Percentiles rank a stretch among this genome's conserved stretches.
Evolutionary conservation across 2,113 vertebrate species (phyloP).

Genomic region (Austrofundulus limnaeus): DNA sequence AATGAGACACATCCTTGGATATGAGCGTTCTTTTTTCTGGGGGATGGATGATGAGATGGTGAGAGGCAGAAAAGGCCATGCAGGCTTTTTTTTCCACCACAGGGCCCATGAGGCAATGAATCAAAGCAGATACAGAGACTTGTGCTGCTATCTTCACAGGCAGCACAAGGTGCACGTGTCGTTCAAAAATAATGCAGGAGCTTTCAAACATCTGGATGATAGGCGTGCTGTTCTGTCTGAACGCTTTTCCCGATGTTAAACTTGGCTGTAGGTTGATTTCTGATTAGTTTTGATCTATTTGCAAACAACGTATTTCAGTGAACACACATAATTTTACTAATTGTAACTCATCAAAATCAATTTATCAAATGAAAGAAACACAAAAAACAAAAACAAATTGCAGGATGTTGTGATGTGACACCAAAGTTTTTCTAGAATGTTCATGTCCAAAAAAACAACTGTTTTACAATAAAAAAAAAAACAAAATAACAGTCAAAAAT

Average conservation of each 20-base stretch:
- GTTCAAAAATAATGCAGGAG: constrained; percentile 1
- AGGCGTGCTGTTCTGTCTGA: constrained; percentile 13
- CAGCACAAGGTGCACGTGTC: constrained; percentile 32
- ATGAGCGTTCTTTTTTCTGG: constrained; percentile 14
- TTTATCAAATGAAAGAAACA: too few relatives aligned
- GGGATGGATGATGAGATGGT: constrained; percentile 38
- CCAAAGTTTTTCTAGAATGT: too few relatives aligned
- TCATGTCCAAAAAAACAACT: too few relatives aligned
- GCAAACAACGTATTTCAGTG: too few relatives aligned
- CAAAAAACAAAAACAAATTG: too few relatives aligned
- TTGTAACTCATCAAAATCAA: too few relatives aligned
- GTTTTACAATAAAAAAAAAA: too few relatives aligned
- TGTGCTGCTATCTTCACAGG: constrained; percentile 30
- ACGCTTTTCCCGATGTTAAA: not conserved
- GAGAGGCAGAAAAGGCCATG: constrained; percentile 38
- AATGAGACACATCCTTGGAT: constrained; percentile 65
- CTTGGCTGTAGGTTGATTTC: too few relatives aligned
- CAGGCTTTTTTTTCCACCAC: constrained; percentile 37
- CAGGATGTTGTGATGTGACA: too few relatives aligned
- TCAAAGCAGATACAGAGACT: constrained; percentile 37
- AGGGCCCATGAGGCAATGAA: constrained; percentile 42
- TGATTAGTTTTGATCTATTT: too few relatives aligned
- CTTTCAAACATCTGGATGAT: constrained; percentile 34
- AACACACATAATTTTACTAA: too few relatives aligned
- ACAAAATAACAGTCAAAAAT: too few relatives aligned